Percentiles rank a stretch among this genome's conserved stretches.
Evolutionary conservation across 2,113 vertebrate genomes (phyloP).

Genomic region (Bufo gargarizans): DNA sequence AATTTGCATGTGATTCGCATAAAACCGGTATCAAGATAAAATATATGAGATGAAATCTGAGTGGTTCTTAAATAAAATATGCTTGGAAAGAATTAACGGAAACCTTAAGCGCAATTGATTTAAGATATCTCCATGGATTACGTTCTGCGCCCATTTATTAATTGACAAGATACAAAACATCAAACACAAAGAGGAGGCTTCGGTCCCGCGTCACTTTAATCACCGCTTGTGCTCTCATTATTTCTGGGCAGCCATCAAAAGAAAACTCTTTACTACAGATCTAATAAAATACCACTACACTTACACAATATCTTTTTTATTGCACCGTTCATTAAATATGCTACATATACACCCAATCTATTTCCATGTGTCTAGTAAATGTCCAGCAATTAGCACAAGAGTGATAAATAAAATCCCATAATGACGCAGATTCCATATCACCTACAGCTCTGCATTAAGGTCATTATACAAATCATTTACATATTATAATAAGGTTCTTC

Average conservation of each 20-base stretch:
- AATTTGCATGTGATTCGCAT: conserved; percentile 22
- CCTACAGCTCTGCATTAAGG: conserved; percentile 45
- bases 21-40: conserved; percentile 16
- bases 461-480: conserved; percentile 53
- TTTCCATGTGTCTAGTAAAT: conserved; percentile 49
- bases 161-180: conserved; percentile 13
- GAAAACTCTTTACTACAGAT: conserved; percentile 10
- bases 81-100: not conserved
- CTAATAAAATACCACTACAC: conserved; percentile 24
- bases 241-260: not conserved
- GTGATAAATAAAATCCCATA: conserved; percentile 49
- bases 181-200: not conserved
- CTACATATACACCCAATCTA: conserved; percentile 10
- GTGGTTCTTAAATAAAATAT: not conserved
- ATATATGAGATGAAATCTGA: not conserved
- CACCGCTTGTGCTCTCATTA: not conserved
- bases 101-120: not conserved
- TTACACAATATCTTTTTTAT: conserved; percentile 29
- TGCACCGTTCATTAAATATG: conserved; percentile 38
- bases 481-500: conserved; percentile 56
- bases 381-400: conserved; percentile 52
- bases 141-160: conserved; percentile 1
- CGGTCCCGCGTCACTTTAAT: not conserved
- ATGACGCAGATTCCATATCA: conserved; percentile 17
- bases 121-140: not conserved